These are phyloP conservation scores for Pentalonia nigronervosa DNA, from an alignment of 1,140 invertebrate species.

Conservation along the genomic window DNA sequence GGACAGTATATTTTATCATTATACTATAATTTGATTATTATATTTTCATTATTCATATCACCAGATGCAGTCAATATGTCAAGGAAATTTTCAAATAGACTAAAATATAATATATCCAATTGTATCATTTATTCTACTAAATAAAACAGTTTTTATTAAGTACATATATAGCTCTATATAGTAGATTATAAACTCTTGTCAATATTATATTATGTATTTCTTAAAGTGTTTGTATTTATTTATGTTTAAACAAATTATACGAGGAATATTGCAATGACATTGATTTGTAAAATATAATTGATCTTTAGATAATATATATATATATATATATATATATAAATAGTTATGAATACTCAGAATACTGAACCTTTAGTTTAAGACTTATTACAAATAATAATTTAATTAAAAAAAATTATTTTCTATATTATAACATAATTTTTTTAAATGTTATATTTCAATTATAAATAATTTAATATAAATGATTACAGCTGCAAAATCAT, in stretches of 20 bases:
- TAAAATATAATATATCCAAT: not conserved
- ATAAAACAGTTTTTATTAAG: not conserved
- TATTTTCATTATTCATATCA: not conserved
- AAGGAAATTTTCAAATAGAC: slow-evolving; percentile 12
- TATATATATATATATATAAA: not conserved
- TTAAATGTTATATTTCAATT: not conserved
- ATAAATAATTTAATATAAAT: not conserved
- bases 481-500: not conserved
- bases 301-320: not conserved
- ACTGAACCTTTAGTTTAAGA: not conserved
- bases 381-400: not conserved
- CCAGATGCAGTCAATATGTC: slow-evolving; percentile 6
- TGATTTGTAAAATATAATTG: too few species aligned
- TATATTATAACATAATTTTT: not conserved
- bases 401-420: not conserved
- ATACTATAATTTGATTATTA: slow-evolving; percentile 25
- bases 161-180: not conserved
- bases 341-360: not conserved
- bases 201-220: not conserved
- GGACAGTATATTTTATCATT: not conserved
- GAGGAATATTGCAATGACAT: not conserved
- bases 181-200: not conserved
- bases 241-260: not conserved
- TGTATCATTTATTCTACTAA: not conserved
- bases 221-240: not conserved